A percentile compares a stretch with the other conserved stretches of the same genome.
These are phyloP conservation scores for Drosophila diplacantha DNA, from an alignment of 2,888 invertebrate species.

Conservation along the genomic window DNA sequence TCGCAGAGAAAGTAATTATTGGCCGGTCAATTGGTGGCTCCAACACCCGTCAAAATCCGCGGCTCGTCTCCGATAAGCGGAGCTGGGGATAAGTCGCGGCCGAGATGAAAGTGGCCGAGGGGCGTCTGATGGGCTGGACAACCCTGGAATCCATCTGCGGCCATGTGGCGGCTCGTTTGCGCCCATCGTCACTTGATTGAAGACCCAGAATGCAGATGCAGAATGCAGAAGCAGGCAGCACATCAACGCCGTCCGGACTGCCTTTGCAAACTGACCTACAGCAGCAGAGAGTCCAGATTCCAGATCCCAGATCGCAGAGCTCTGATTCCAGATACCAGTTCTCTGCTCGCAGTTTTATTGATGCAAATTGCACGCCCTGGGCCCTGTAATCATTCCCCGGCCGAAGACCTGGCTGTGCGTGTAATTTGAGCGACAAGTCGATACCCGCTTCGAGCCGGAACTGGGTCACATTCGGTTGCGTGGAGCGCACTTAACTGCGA, in stretches of 20 bases:
- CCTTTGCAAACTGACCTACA: conserved; percentile 65
- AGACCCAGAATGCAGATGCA: conserved; percentile 55
- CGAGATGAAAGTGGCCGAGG: conserved; percentile 56
- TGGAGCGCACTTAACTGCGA: conserved; percentile 58
- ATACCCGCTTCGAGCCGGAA: conserved; percentile 47
- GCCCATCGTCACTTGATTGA: conserved; percentile 67
- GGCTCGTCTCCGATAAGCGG: conserved; percentile 54
- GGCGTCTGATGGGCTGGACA: conserved; percentile 48
- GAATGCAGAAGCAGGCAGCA: conserved; percentile 68
- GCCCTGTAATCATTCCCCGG: conserved; percentile 63
- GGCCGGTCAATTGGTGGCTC: conserved; percentile 49
- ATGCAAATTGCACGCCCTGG: conserved; percentile 67
- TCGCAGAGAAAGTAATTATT: conserved; percentile 68
- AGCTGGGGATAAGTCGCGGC: conserved; percentile 44
- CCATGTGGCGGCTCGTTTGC: conserved; percentile 51
- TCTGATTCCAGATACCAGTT: conserved; percentile 33
- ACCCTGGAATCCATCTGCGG: conserved; percentile 40
- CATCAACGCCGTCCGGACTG: conserved; percentile 59
- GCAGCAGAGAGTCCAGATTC: conserved; percentile 37
- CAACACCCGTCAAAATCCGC: conserved; percentile 39
- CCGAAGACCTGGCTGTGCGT: conserved; percentile 55
- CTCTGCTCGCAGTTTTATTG: conserved; percentile 60
- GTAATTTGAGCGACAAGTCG: conserved; percentile 68
- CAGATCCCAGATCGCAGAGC: conserved; percentile 1
- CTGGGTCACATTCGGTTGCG: conserved; percentile 56